Base-by-base conservation (phyloP, 2,113 vertebrate species). In the Laterallus jamaicensis region DNA sequence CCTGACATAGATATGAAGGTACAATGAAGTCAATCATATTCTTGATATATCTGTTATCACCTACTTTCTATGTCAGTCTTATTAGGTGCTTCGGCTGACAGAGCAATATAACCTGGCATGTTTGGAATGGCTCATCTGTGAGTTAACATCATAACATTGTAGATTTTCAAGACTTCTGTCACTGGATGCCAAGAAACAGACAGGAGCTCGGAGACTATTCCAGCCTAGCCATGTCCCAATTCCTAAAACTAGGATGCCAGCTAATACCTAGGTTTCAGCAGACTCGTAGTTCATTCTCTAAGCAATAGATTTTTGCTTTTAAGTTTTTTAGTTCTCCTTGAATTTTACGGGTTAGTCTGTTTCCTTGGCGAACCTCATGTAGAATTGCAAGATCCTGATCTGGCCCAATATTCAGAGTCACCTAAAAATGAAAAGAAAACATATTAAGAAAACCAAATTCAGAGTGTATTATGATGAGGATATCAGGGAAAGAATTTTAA, bases 341-440 rank as follows among this genome's bases (percentile, higher is more conserved):
- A 89, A 99, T 98, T 96, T 98, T 99, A 87, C 92, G 98, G 9
- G 99, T 99, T 80, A 98, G 97, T 59, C 95, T 95, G 82, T 98
- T 99, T 86, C 98, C 98, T 90, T 98, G 98, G 11, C 97, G 98
- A 32, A 99, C 98, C 82, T 99, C 99, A 31, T 95, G 98, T 5
- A 99, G 97, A 77, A 99, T 96, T 81, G 98, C 99, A 78, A 99
- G 97, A 91, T 99, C 99, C 96, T 99, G 99, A 82, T 99, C 98
- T 42, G 98, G 98, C 28, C 97, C 98, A 32, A 98, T 77, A 60
- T 92, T 98, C 42, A 99, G 73, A 28, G 98, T 98, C 78, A 98
- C 98, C 99, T 99, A 80, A 79, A 93, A 44, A 67, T 11, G 17
- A 62, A 87, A 28, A 62, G 10, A 68, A 86, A 91, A 62, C 7